Evolutionary conservation across 2,797 vertebrate genomes (phyloP).

Genomic region (Danio jaintianensis): DNA sequence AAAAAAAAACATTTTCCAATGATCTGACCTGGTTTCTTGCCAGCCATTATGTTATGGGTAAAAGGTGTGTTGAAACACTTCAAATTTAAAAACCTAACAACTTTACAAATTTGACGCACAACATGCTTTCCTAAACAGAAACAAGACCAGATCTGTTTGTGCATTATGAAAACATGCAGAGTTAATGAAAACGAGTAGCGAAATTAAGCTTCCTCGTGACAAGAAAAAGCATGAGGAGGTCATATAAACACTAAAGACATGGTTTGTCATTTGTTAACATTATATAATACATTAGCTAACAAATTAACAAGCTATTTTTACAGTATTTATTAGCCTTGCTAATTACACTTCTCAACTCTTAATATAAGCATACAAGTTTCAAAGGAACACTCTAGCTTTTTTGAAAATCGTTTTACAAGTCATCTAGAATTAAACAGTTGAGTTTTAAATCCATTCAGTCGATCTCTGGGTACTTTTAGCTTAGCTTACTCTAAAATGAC

Average conservation of each 20-base stretch:
- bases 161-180: background rate
- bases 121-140: background rate
- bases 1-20: background rate
- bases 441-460: too few species aligned
- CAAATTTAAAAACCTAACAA: too few species aligned
- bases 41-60: background rate
- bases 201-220: background rate
- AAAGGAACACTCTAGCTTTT: too few species aligned
- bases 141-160: background rate
- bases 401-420: too few species aligned
- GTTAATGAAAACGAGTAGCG: background rate
- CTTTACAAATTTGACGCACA: too few species aligned
- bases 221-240: background rate
- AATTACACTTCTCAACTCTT: background rate
- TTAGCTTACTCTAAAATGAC: too few species aligned
- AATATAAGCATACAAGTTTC: too few species aligned
- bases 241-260: conserved; percentile 1
- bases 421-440: too few species aligned
- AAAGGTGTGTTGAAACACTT: background rate
- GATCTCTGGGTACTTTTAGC: too few species aligned
- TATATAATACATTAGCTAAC: background rate
- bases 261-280: background rate
- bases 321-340: background rate
- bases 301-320: background rate
- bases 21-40: background rate